Evolutionary conservation across 2,888 invertebrate genomes (phyloP), one percentile per base, ranked within the genome.

Genomic region (Tenthredo distinguenda): DNA sequence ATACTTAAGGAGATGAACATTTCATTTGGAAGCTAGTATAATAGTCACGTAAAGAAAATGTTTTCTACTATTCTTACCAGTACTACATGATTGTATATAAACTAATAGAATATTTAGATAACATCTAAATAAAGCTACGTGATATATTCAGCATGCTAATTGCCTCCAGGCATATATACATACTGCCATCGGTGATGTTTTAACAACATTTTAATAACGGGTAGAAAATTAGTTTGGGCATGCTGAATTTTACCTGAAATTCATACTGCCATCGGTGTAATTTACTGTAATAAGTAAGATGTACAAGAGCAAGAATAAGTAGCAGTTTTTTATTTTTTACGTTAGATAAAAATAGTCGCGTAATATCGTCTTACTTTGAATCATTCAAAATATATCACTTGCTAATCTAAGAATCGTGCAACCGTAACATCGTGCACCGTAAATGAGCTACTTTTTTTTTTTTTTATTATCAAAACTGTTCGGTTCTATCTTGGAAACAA

Each of bases 191-290:
- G 71, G 50, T 81, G 55, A 81, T 55, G 21, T 85, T 62, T 18
- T 21, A 65, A 65, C 47, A 40, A 79, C 47, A 15, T 55, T 85
- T 85, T 50, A 31, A 71, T 55, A 85, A 43, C 26, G 31, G 12
- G 31, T 31, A 18, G 18, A 26, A 43, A 50, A 47, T 50, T 65
- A 79, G 12, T 82, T 71, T 15, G 21, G 40, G 85, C 82, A 72
- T 79, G 85, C 81, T 71, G 85, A 82, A 82, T 55, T 82, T 79
- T 85, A 85, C 71, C 72, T 71, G 71, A 81, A 82, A 71, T 81
- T 85, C 72, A 82, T 82, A 85, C 85, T 85, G 85, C 72, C 81
- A 85, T 85, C 72, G 50, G 55, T 85, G 50, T 71, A 72, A 82
- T 65, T 62, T 81, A 81, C 81, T 81, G 40, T 83, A 81, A 62